A percentile compares a stretch with the other conserved stretches of the same genome.
These are phyloP conservation scores for Aspidoscelis tigris DNA, from an alignment of 2,113 vertebrate genomes.

Conservation along the genomic window DNA sequence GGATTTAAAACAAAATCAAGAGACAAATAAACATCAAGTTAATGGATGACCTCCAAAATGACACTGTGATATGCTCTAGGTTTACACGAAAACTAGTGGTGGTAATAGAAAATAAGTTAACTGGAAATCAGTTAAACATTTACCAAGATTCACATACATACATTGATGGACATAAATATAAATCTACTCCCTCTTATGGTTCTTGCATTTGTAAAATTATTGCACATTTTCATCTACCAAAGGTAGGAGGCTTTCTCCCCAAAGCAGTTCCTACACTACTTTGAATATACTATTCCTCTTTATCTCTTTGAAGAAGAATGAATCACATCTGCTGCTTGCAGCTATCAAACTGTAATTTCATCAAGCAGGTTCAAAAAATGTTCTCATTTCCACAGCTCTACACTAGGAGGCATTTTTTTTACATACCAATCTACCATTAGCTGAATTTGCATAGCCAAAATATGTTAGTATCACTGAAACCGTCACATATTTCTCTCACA, in stretches of 20 bases:
- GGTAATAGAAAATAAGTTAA: too few species aligned
- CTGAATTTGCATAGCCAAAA: constrained; percentile 37
- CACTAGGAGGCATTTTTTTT: constrained; percentile 77
- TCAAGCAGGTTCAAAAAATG: constrained; percentile 46
- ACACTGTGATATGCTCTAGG: neutral
- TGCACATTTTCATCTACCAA: constrained; percentile 44
- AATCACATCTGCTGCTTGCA: constrained; percentile 64
- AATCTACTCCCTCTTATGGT: constrained; percentile 41
- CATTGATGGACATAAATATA: constrained; percentile 48
- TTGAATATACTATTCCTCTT: constrained; percentile 64
- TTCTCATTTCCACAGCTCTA: constrained; percentile 57
- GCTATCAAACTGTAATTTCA: constrained; percentile 60
- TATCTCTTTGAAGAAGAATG: constrained; percentile 65
- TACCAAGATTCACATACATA: constrained; percentile 46
- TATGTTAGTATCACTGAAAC: constrained; percentile 29
- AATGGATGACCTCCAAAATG: constrained; percentile 22
- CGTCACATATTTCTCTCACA: constrained; percentile 19
- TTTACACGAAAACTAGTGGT: neutral
- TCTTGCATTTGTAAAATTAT: constrained; percentile 52
- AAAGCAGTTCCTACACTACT: constrained; percentile 46
- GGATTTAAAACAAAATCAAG: neutral
- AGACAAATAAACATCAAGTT: neutral
- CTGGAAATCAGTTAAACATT: constrained; percentile 51
- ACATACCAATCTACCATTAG: constrained; percentile 44
- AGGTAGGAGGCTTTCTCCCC: constrained; percentile 43